Conservation (phyloP, 2,888 invertebrate species). For the Tolmerus cingulatus region DNA sequence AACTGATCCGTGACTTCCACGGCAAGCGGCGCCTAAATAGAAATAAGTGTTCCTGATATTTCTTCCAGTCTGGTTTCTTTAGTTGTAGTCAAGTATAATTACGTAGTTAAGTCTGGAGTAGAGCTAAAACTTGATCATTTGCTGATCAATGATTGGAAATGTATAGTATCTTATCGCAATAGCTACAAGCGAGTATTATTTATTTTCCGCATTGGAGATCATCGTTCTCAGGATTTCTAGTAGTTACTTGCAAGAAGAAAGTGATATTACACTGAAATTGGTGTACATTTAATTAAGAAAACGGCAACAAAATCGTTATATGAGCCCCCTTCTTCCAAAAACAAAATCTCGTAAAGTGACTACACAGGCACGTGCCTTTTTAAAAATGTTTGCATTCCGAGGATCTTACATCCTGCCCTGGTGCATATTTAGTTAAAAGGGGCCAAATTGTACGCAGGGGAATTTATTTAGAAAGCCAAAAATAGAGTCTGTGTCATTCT, state of each 20-base stretch:
- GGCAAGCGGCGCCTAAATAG: neutral
- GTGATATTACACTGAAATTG: neutral
- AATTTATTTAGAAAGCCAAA: neutral
- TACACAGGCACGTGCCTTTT: conserved; percentile 1
- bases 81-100: neutral
- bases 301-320: neutral
- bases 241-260: neutral
- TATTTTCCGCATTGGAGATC: neutral
- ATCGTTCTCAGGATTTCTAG: neutral
- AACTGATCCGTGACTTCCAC: neutral
- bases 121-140: neutral
- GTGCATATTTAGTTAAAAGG: neutral
- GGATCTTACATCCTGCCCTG: neutral
- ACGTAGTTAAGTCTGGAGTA: neutral
- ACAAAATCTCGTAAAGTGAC: neutral
- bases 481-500: neutral
- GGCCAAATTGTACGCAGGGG: conserved; percentile 8
- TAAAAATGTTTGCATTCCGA: neutral
- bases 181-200: neutral
- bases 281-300: neutral
- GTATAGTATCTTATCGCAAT: neutral
- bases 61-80: neutral
- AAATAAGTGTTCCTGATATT: neutral
- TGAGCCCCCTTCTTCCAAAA: neutral
- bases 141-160: neutral